phyloP scores from a whole-genome alignment of 2,113 vertebrate genomes.

The Willisornis vidua region DNA sequence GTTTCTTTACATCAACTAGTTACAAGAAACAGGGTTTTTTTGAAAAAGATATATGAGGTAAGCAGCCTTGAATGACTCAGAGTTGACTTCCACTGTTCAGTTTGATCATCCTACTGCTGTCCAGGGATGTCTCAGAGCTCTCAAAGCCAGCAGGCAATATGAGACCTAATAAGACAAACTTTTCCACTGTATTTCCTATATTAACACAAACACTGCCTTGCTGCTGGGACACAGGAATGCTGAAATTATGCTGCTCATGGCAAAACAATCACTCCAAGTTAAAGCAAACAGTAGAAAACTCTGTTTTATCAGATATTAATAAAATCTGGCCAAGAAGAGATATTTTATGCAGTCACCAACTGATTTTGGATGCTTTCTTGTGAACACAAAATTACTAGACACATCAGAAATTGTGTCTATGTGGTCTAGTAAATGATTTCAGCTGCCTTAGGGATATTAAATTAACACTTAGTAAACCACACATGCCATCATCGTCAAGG shows the following conservation, averaged over 20 bases:
- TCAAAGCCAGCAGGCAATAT: background rate
- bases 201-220: background rate
- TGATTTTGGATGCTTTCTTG: background rate
- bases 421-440: background rate
- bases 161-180: background rate
- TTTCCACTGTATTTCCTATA: background rate
- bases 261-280: background rate
- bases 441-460: background rate
- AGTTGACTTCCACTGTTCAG: background rate
- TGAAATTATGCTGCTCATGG: background rate
- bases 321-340: background rate
- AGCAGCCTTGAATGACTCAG: background rate
- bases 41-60: background rate
- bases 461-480: background rate
- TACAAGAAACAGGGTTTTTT: background rate
- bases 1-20: background rate
- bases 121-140: background rate
- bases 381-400: background rate
- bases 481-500: no score
- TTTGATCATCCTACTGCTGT: background rate
- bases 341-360: background rate
- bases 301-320: background rate
- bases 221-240: background rate
- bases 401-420: background rate
- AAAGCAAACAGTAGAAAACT: background rate